phyloP scores from a whole-genome alignment of 64 coral and sea anemone species.

The Acropora yongei region DNA sequence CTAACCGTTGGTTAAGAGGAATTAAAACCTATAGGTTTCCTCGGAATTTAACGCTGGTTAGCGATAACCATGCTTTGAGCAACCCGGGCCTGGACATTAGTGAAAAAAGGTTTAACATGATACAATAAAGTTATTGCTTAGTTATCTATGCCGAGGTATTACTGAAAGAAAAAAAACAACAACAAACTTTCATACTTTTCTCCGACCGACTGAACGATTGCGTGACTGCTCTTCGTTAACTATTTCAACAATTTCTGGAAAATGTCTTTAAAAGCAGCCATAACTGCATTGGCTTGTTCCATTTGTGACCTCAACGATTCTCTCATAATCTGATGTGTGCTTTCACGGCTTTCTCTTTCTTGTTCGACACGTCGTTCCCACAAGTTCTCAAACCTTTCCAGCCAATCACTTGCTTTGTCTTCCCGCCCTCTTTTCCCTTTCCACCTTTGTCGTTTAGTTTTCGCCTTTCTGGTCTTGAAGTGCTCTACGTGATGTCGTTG shows the following conservation, averaged over 20 bases:
- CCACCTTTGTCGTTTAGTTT: not conserved
- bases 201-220: not conserved
- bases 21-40: too few relatives aligned
- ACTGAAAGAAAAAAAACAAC: too few relatives aligned
- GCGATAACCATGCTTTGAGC: too few relatives aligned
- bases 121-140: too few relatives aligned
- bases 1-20: too few relatives aligned
- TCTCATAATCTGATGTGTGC: not conserved
- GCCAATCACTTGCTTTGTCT: not conserved
- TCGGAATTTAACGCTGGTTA: too few relatives aligned
- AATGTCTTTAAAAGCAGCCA: not conserved
- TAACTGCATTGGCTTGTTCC: not conserved
- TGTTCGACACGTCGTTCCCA: not conserved
- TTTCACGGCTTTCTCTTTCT: not conserved
- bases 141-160: too few relatives aligned
- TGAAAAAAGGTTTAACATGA: too few relatives aligned
- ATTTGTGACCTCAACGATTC: conserved; percentile 8
- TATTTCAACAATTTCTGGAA: conserved; percentile 33
- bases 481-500: not conserved
- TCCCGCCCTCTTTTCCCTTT: not conserved
- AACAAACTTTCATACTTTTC: too few relatives aligned
- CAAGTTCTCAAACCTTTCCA: not conserved
- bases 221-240: conserved; percentile 25
- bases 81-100: too few relatives aligned
- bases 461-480: not conserved